phyloP scores from a whole-genome alignment of 2,113 vertebrate genomes.

The Forbesichthys papilliferus region DNA sequence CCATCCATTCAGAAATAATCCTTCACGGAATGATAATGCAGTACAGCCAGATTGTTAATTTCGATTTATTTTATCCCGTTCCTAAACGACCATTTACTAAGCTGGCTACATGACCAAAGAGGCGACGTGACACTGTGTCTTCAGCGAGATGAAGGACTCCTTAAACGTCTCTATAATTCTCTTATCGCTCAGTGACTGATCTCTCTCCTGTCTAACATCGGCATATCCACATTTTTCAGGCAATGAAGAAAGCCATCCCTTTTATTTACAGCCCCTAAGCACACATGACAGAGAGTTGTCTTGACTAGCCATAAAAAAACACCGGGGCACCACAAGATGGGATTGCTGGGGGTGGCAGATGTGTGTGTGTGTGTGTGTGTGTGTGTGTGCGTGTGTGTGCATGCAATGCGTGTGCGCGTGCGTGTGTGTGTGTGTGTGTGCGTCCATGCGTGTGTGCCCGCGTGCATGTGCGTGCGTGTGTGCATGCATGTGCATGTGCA shows the following conservation, averaged over 20 bases:
- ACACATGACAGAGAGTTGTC: conserved; percentile 35
- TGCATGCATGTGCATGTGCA: too few species aligned
- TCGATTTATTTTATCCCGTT: neutral
- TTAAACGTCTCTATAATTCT: conserved; percentile 27
- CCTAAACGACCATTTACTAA: neutral
- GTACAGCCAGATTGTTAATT: neutral
- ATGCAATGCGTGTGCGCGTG: too few species aligned
- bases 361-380: too few species aligned
- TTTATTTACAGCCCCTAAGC: conserved; percentile 22
- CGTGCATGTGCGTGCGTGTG: too few species aligned
- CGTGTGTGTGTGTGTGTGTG: too few species aligned
- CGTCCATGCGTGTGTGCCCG: too few species aligned
- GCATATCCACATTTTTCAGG: conserved; percentile 27
- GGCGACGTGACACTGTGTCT: conserved; percentile 1
- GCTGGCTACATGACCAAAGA: conserved; percentile 8
- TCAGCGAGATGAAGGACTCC: conserved; percentile 6
- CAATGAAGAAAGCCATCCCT: conserved; percentile 26
- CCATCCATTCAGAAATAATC: neutral
- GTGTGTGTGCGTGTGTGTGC: too few species aligned
- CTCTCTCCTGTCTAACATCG: conserved; percentile 12
- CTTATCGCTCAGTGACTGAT: conserved; percentile 25
- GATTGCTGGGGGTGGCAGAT: conserved; percentile 19
- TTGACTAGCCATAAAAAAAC: conserved; percentile 37
- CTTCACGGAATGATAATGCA: neutral
- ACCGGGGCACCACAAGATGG: conserved; percentile 7